Conservation (phyloP, 1,140 invertebrate species). For the Cherax destructor region DNA sequence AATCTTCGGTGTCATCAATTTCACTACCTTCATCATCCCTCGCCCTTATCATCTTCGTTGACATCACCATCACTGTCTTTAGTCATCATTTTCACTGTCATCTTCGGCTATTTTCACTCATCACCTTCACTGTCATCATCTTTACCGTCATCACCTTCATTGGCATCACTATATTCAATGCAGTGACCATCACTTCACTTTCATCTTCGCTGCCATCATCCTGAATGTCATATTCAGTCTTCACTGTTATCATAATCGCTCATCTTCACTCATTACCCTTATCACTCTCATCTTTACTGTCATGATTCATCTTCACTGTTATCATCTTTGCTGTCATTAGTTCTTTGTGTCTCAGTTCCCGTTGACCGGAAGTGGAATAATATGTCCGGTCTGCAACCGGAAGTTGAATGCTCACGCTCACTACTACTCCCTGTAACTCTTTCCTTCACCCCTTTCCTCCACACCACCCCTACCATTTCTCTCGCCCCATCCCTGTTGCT, state of each 20-base stretch:
- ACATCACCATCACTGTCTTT: no score
- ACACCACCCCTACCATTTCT: background rate
- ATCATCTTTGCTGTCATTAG: background rate
- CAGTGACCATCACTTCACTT: background rate
- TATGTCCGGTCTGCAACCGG: constrained; percentile 21
- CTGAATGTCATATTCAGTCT: background rate
- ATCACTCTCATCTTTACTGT: background rate
- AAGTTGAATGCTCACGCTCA: constrained; percentile 25
- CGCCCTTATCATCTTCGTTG: no score
- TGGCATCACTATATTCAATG: background rate
- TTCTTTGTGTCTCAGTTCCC: background rate
- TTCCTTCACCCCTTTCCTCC: background rate
- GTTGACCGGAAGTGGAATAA: constrained; percentile 20
- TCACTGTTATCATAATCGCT: background rate
- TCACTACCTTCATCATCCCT: no score
- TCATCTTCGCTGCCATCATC: background rate
- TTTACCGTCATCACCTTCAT: background rate
- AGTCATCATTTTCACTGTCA: no score
- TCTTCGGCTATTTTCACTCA: no score
- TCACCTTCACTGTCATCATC: no score
- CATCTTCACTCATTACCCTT: constrained; percentile 4
- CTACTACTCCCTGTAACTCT: background rate
- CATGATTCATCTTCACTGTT: background rate
- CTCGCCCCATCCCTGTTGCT: background rate
- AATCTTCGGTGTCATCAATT: no score